Evolutionary conservation across 2,113 vertebrate species (phyloP).

Genomic region (Hucho hucho): DNA sequence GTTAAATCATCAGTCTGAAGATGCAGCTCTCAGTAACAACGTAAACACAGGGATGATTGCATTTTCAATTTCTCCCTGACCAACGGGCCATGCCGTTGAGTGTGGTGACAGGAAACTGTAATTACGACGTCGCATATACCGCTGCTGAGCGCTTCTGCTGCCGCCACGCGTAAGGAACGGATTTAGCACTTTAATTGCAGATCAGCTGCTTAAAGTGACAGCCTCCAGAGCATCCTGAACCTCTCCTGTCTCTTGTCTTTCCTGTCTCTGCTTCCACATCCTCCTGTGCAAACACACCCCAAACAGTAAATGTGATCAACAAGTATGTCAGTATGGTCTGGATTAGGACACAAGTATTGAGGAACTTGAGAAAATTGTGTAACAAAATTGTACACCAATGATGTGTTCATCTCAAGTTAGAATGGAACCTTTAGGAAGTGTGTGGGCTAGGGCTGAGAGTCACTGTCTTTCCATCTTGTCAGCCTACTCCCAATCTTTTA

Average conservation of each 20-base stretch:
- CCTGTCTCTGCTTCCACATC: too few relatives aligned
- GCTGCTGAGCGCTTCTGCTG: neutral
- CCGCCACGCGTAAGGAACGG: conserved; percentile 1
- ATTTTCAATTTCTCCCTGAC: conserved; percentile 30
- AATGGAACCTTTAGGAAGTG: too few relatives aligned
- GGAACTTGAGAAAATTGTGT: too few relatives aligned
- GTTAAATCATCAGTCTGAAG: conserved; percentile 13
- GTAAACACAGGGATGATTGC: conserved; percentile 36
- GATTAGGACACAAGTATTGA: too few relatives aligned
- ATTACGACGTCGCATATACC: conserved; percentile 16
- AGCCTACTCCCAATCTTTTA: too few relatives aligned
- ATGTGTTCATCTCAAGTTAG: too few relatives aligned
- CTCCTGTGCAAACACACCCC: too few relatives aligned
- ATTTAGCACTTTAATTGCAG: conserved; percentile 19
- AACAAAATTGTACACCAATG: too few relatives aligned
- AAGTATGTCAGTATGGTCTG: too few relatives aligned
- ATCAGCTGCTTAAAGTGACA: conserved; percentile 23
- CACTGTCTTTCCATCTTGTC: too few relatives aligned
- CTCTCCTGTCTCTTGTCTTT: neutral
- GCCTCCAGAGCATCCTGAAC: neutral
- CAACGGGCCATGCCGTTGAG: conserved; percentile 20
- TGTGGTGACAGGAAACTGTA: conserved; percentile 19
- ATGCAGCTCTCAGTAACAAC: conserved; percentile 23
- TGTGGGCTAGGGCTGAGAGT: too few relatives aligned
- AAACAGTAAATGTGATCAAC: too few relatives aligned